Base-by-base conservation (phyloP, 30 jellyfish, hydroid and myxozoan genomes). In the Cassiopea andromeda region DNA sequence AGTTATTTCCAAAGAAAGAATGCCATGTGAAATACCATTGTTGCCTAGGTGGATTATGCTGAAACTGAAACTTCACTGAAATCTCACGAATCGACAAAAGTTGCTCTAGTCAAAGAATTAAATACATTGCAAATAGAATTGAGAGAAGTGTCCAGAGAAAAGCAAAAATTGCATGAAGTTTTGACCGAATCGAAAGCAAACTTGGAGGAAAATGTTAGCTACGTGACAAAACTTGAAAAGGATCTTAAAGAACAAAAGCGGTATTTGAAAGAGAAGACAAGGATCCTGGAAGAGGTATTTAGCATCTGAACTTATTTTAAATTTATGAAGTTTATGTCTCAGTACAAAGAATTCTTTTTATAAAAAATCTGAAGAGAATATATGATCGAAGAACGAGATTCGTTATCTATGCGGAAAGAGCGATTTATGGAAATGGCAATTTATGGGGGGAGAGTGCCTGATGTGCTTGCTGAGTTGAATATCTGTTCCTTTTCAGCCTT, bases 121-220 rank as follows among this genome's bases (percentile, higher is more conserved):
- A 83, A 57, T 58, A 18, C 78, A 46, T 66, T 90, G 81, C 97
- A 90, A 83, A 64, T 83, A 46, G 88, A 77, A 38, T 81, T 73
- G 80, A 90, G 91, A 77, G 97, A 90, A 16, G 58, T 77, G 2
- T 71, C 93, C 48, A 74, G 93, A 48, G 97, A 90, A 48, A 90
- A 90, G 82, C 93, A 90, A 76, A 75, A 88, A 61, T 49, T 90
- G 60, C 74, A 57, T 19, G 91, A 82, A 12, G 69, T 76, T 19
- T 43, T 82, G 15, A 92, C 75, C 14, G 97, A 82, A 60, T 82
- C 93, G 58, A 90, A 90, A 45, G 38, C 59, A 69, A 46, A 64
- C 48, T 60, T 90, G 18, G 93, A 90, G 27, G 87, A 83, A 83
- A 90, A 72, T 19, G 66, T 50, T 27, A 84, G 75, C 15, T 80